Evolutionary conservation across 2,113 vertebrate genomes (phyloP), one percentile per base, ranked within the genome.

Genomic region (Albula glossodonta): DNA sequence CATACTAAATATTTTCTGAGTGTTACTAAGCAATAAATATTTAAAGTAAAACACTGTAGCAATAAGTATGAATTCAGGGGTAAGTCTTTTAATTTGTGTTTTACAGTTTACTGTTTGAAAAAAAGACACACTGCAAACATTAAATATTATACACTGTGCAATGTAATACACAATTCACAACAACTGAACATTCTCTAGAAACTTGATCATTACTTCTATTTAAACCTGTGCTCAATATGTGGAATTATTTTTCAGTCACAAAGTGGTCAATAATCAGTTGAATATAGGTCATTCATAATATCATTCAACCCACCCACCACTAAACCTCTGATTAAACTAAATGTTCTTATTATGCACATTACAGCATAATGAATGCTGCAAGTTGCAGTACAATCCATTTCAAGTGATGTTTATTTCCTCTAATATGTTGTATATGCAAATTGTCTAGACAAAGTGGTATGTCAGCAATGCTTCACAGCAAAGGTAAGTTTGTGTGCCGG

Each of bases 11-110:
- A 9, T 57, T 53, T 83, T 80, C 41, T 50, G 78, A 66, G 78
- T 51, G 8, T 85, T 81, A 57, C 53, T 85, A 85, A 50, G 84
- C 84, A 84, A 41, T n/a, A 84, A 17, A 57, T 41, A 74, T 5
- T 15, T 52, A 15, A 53, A 84, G 2, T 84, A 50, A 81, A 78
- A 84, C 60, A 50, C 52, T 77, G 15, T 12, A 31, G 77, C 5
- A 81, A 82, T 74, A 13, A 53, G 8, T 70, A 51, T 51, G 41
- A 60, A 17, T 80, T 22, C 51, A 56, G 9, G n/a, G 70, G 70
- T 74, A 31, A 74, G 31, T 31, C 5, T 1, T 79, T 78, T 51
- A 56, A 41, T 49, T 78, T 70, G 4, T 78, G 51, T 48, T 85
- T 80, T 80, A 78, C 77, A 80, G 52, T 80, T 57, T 41, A 31